phyloP scores from a whole-genome alignment of 2,797 vertebrate genomes.

The Cottoperca gobio region DNA sequence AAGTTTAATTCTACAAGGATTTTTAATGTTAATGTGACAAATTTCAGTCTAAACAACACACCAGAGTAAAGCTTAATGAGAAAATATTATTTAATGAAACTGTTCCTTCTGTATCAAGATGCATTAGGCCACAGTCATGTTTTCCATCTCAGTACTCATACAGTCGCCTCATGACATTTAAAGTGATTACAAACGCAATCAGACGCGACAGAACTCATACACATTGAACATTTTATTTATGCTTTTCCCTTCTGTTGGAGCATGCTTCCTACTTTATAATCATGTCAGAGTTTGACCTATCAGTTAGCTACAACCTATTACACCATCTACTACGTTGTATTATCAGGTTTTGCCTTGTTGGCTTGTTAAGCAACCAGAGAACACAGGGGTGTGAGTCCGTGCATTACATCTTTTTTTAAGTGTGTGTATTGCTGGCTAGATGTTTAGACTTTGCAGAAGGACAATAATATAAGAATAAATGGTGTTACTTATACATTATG shows the following conservation, averaged over 20 bases:
- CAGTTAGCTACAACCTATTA: not conserved
- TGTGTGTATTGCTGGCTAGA: not conserved
- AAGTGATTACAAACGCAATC: constrained; percentile 40
- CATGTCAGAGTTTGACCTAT: constrained; percentile 1
- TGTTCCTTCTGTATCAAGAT: not conserved
- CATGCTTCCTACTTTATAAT: not conserved
- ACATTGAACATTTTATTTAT: not conserved
- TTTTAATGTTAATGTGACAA: too few species aligned
- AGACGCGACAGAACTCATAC: not conserved
- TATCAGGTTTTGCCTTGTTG: constrained; percentile 22
- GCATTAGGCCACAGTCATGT: not conserved
- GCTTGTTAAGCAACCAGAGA: constrained; percentile 23
- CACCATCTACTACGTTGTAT: constrained; percentile 19
- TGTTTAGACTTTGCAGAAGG: not conserved
- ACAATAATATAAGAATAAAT: constrained; percentile 1
- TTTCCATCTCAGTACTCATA: not conserved
- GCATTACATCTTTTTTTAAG: not conserved
- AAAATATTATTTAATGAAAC: not conserved
- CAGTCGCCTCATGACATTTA: constrained; percentile 42
- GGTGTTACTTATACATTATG: not conserved
- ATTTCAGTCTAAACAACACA: not conserved
- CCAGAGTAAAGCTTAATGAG: not conserved
- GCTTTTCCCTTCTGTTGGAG: not conserved
- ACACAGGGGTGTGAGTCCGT: constrained; percentile 5
- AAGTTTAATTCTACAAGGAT: too few species aligned